These are phyloP conservation scores for Colaptes auratus DNA, from an alignment of 2,113 vertebrate species.

Conservation along the genomic window DNA sequence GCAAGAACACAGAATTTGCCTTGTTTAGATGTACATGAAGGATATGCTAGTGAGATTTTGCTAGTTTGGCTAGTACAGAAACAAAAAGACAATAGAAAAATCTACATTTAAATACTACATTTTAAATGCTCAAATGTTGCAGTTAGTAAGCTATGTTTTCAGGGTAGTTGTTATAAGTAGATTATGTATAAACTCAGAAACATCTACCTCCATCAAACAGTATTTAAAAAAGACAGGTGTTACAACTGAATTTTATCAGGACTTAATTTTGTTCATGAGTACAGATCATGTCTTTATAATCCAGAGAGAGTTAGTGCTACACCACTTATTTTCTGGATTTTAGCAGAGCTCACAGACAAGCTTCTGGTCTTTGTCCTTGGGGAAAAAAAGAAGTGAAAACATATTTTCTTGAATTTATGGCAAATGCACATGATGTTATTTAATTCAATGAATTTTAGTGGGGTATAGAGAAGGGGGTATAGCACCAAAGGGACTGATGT, in stretches of 20 bases:
- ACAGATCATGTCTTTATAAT: neutral
- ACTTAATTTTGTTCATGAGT: neutral
- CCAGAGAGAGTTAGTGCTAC: neutral
- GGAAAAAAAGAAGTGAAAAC: neutral
- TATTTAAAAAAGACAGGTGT: neutral
- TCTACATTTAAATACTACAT: neutral
- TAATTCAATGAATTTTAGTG: neutral
- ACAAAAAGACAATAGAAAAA: neutral
- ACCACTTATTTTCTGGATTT: neutral
- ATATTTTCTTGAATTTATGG: neutral
- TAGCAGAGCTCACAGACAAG: neutral
- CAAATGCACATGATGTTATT: accelerated
- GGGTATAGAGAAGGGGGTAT: neutral
- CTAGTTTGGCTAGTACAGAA: neutral
- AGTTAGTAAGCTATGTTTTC: neutral
- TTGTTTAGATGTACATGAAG: neutral
- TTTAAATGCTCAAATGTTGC: neutral
- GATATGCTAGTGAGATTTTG: neutral
- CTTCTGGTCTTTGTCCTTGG: neutral
- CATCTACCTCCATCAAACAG: neutral
- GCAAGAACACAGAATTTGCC: neutral
- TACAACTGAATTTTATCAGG: neutral
- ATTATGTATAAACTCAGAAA: neutral
- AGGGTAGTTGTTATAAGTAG: neutral
- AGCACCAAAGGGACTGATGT: neutral